Evolutionary conservation across 2,113 vertebrate species (phyloP).

Genomic region (Sapajus apella): DNA sequence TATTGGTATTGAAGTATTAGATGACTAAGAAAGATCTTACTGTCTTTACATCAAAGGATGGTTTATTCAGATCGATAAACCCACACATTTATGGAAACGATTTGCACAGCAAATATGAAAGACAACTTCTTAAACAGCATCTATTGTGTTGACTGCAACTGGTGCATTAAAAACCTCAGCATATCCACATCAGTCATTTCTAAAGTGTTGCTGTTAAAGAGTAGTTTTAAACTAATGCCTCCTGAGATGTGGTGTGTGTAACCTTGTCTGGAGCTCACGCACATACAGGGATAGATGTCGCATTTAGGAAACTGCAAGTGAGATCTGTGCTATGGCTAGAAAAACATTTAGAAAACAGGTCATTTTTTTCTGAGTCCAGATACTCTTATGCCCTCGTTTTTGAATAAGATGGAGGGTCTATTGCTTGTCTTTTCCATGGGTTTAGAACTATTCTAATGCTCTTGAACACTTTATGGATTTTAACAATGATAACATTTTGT

Average conservation of each 20-base stretch:
- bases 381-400: slow-evolving; percentile 25
- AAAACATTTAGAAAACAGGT: background rate
- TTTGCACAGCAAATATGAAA: slow-evolving; percentile 56
- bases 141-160: background rate
- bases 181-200: slow-evolving; percentile 43
- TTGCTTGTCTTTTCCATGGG: background rate
- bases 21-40: slow-evolving; percentile 18
- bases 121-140: slow-evolving; percentile 11
- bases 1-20: slow-evolving; percentile 41
- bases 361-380: background rate
- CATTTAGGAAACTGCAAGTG: background rate
- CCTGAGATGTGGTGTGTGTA: background rate
- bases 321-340: background rate
- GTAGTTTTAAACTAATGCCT: background rate
- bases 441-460: background rate
- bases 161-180: slow-evolving; percentile 46
- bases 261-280: background rate
- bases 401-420: background rate
- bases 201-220: slow-evolving; percentile 55
- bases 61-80: slow-evolving; percentile 65
- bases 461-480: background rate
- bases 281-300: fast-evolving
- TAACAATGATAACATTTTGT: background rate
- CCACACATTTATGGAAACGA: slow-evolving; percentile 53
- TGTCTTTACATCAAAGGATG: slow-evolving; percentile 13